These are phyloP conservation scores for Epizoanthus scotinus DNA, from an alignment of 92 coral and sea anemone genomes.

Conservation along the genomic window DNA sequence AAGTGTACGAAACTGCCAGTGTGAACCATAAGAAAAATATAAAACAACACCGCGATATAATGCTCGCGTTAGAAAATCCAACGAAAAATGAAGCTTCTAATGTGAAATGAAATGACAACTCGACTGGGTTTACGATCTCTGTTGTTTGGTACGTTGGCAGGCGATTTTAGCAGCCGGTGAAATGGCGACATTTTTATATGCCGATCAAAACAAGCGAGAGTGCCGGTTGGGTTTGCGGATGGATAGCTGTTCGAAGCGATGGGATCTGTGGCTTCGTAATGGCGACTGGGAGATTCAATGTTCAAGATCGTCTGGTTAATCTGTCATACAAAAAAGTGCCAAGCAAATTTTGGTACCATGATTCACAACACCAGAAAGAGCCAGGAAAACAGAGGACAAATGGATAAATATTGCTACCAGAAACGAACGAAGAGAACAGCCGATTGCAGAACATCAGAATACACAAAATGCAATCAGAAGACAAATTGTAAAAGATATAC, in stretches of 20 bases:
- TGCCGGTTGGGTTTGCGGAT: background rate
- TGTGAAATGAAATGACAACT: slow-evolving; percentile 36
- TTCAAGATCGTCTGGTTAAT: slow-evolving; percentile 24
- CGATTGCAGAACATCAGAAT: slow-evolving; percentile 10
- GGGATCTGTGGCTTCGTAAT: slow-evolving; percentile 15
- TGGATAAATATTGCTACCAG: background rate
- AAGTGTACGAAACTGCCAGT: slow-evolving; percentile 78
- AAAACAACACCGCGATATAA: slow-evolving; percentile 80
- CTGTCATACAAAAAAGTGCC: background rate
- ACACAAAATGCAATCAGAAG: slow-evolving; percentile 10
- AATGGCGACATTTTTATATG: slow-evolving; percentile 2
- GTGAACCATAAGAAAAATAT: slow-evolving; percentile 79
- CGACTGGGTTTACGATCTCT: background rate
- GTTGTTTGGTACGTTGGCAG: background rate
- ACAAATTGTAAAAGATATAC: slow-evolving; percentile 15
- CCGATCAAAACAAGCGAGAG: background rate
- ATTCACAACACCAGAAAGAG: background rate
- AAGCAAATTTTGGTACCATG: background rate
- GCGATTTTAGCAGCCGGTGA: background rate
- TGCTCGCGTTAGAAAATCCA: slow-evolving; percentile 92
- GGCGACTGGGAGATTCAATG: slow-evolving; percentile 17
- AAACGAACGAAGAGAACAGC: background rate
- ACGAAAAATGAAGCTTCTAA: slow-evolving; percentile 51
- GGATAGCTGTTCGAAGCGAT: background rate
- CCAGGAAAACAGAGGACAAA: slow-evolving; percentile 22